Evolutionary conservation across 2,888 invertebrate species (phyloP).

Genomic region (Tenthredo scrophulariae): DNA sequence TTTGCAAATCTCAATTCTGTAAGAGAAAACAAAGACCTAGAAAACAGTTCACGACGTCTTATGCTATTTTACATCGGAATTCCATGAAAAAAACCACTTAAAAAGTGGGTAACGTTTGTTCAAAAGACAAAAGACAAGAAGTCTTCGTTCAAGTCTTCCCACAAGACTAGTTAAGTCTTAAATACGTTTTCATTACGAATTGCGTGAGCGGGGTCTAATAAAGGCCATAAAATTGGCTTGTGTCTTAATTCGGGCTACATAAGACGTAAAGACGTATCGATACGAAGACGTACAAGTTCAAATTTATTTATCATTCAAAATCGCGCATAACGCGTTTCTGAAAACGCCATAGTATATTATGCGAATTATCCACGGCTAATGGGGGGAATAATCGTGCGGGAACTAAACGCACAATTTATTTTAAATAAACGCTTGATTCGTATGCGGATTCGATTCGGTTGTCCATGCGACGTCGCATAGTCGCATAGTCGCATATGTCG

Average conservation of each 20-base stretch:
- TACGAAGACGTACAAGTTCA: no score
- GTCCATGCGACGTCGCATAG: slow-evolving; percentile 57
- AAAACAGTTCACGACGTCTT: not conserved
- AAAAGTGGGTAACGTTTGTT: not conserved
- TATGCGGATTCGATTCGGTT: slow-evolving; percentile 66
- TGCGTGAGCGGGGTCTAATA: not conserved
- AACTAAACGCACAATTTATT: slow-evolving; percentile 66
- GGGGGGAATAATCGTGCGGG: not conserved
- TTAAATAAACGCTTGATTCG: slow-evolving; percentile 70
- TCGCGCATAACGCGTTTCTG: not conserved
- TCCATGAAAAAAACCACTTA: not conserved
- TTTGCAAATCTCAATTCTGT: not conserved
- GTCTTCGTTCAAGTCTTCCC: not conserved
- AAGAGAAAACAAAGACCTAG: not conserved
- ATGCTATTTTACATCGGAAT: not conserved
- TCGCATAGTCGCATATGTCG: slow-evolving; percentile 55
- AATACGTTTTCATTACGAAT: not conserved
- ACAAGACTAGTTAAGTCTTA: not conserved
- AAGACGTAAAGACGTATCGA: not conserved
- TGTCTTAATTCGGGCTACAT: not conserved
- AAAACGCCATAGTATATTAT: not conserved
- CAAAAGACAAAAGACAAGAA: not conserved
- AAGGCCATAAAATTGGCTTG: not conserved
- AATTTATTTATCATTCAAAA: not conserved
- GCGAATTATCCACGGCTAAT: not conserved